Evolutionary conservation across 2,113 vertebrate genomes (phyloP).

Genomic region (Chelonoidis abingdonii): DNA sequence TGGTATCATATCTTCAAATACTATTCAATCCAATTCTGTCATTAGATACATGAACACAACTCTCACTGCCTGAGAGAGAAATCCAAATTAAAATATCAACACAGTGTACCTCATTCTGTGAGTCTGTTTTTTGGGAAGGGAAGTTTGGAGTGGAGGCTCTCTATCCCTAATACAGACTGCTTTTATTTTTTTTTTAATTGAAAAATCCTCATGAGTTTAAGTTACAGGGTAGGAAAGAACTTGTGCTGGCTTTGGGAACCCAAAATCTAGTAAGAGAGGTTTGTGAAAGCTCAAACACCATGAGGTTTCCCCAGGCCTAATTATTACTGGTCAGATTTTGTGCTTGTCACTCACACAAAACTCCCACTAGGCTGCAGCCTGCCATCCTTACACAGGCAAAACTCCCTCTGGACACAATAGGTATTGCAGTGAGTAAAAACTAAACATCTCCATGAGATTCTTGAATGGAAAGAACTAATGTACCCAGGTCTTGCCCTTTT

Average conservation of each 20-base stretch:
- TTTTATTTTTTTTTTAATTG: neutral
- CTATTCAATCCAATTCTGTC: neutral
- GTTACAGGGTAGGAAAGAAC: neutral
- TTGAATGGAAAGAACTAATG: neutral
- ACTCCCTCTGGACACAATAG: neutral
- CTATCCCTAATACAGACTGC: neutral
- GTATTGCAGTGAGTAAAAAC: neutral
- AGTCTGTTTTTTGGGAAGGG: neutral
- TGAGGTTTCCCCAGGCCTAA: neutral
- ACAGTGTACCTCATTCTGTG: neutral
- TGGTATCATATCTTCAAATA: neutral
- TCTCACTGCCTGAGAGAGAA: neutral
- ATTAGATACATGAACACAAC: neutral
- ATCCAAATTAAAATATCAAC: rapidly evolving
- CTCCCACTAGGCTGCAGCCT: neutral
- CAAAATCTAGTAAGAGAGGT: neutral
- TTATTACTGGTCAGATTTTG: neutral
- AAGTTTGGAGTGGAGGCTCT: rapidly evolving
- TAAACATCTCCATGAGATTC: neutral
- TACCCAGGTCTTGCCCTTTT: neutral
- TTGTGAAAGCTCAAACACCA: neutral
- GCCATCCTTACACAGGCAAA: neutral
- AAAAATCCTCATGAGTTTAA: neutral
- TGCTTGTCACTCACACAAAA: neutral
- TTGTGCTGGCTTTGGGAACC: neutral